A percentile compares a stretch with the other conserved stretches of the same genome.
Evolutionary conservation across 2,113 vertebrate genomes (phyloP).

Genomic region (Abramis brama): DNA sequence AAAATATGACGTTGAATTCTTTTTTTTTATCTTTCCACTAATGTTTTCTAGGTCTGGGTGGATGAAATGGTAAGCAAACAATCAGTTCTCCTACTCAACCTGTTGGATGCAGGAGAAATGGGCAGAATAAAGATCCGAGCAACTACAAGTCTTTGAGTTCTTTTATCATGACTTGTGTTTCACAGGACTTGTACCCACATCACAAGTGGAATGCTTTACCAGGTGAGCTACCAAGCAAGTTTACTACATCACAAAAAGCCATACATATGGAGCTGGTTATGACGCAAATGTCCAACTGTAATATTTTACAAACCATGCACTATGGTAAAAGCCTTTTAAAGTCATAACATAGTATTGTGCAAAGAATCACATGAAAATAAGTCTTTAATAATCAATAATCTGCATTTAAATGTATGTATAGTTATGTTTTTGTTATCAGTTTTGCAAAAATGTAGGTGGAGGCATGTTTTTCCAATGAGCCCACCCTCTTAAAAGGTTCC

Average conservation of each 20-base stretch:
- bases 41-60: background rate
- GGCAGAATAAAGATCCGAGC: too few species aligned
- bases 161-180: background rate
- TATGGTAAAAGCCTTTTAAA: background rate
- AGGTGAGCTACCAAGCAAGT: background rate
- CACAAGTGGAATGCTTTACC: background rate
- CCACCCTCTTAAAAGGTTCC: too few species aligned
- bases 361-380: background rate
- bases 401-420: too few species aligned
- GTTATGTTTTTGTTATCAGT: too few species aligned
- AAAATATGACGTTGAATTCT: background rate
- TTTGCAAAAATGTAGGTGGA: too few species aligned
- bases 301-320: background rate
- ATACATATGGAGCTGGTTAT: background rate
- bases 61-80: too few species aligned
- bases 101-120: too few species aligned
- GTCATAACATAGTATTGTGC: background rate
- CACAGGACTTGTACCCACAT: background rate
- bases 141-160: background rate
- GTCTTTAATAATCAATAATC: background rate
- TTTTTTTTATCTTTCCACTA: background rate
- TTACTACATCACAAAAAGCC: background rate
- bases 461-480: too few species aligned
- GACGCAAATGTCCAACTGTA: background rate
- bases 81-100: too few species aligned